Conservation (phyloP, 2,797 vertebrate genomes). For the Cirrhinus mrigala region DNA sequence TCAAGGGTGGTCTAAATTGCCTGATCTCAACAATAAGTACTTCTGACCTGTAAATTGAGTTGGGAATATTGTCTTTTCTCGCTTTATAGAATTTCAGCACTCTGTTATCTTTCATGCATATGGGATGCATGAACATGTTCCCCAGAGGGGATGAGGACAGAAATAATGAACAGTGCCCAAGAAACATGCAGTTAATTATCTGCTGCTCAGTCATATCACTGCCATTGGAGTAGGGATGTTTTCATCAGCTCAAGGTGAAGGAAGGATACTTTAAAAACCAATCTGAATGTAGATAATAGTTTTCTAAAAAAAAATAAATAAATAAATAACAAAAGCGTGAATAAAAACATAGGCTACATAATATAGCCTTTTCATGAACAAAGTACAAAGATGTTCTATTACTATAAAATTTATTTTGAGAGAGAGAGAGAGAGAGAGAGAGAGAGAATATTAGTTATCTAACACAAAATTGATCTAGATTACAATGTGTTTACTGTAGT, state of each 20-base stretch:
- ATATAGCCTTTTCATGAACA: not conserved
- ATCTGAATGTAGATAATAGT: conserved; percentile 17
- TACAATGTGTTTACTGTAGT: too few species aligned
- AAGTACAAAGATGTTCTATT: not conserved
- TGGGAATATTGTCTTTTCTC: conserved; percentile 16
- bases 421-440: too few species aligned
- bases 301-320: not conserved
- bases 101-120: conserved; percentile 35
- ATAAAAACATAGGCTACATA: not conserved
- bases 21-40: not conserved
- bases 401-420: not conserved
- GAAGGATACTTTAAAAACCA: conserved; percentile 29
- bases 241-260: conserved; percentile 48
- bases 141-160: conserved; percentile 51
- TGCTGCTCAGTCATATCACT: conserved; percentile 31
- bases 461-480: not conserved
- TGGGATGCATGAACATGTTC: conserved; percentile 53
- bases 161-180: conserved; percentile 62
- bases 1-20: conserved; percentile 15
- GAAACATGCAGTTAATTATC: conserved; percentile 55
- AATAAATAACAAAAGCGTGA: not conserved
- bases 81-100: conserved; percentile 60
- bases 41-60: not conserved
- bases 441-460: not conserved
- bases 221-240: conserved; percentile 6